Conservation (phyloP, 2,113 vertebrate genomes). For the Chionis minor region DNA sequence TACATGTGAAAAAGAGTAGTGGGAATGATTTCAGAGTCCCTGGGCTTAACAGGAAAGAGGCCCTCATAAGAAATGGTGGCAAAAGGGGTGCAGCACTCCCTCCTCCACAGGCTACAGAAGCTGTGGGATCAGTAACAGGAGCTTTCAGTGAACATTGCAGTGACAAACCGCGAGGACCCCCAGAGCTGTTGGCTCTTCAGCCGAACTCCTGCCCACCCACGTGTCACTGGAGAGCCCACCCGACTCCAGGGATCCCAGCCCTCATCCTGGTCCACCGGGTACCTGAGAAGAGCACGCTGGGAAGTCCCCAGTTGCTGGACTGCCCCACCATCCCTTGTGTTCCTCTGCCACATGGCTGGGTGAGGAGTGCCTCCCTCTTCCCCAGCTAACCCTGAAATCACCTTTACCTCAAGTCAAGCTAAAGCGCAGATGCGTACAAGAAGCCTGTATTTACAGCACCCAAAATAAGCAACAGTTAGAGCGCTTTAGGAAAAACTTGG, state of each 20-base stretch:
- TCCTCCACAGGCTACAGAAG: not conserved
- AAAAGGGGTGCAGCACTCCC: not conserved
- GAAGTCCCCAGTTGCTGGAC: not conserved
- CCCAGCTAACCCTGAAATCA: not conserved
- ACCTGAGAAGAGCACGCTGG: not conserved
- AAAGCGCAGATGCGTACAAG: not conserved
- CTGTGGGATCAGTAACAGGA: not conserved
- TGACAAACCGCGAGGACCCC: not conserved
- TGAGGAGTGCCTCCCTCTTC: not conserved
- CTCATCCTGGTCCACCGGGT: rapidly evolving
- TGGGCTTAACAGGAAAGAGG: not conserved
- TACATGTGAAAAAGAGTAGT: not conserved
- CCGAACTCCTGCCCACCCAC: not conserved
- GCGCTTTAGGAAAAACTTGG: not conserved
- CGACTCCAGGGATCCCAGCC: not conserved
- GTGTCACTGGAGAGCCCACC: not conserved
- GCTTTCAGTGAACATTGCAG: not conserved
- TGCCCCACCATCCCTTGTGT: not conserved
- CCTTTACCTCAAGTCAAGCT: not conserved
- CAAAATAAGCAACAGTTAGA: not conserved
- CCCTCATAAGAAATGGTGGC: not conserved
- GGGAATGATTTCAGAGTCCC: not conserved
- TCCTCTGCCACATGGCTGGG: not conserved
- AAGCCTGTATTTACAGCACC: not conserved
- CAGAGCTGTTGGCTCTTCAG: not conserved